Conservation (phyloP, 2,113 vertebrate genomes). For the Otolemur garnettii region DNA sequence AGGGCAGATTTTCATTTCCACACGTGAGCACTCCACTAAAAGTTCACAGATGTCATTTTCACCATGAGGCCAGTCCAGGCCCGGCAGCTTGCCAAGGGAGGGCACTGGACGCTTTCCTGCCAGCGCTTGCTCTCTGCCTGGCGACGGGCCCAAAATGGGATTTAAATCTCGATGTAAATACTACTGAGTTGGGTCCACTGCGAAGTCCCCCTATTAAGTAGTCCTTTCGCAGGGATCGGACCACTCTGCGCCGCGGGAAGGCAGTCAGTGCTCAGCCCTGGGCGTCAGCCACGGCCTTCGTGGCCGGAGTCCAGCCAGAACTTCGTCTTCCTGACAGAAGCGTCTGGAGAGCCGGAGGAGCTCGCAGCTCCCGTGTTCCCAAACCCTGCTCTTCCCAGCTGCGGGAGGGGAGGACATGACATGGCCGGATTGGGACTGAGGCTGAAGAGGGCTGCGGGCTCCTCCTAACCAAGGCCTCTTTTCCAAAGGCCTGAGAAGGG, state of each 20-base stretch:
- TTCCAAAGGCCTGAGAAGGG: background rate
- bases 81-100: background rate
- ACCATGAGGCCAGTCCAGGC: background rate
- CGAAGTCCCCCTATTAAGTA: background rate
- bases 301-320: background rate
- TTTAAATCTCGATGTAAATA: background rate
- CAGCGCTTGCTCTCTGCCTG: background rate
- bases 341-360: background rate
- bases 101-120: constrained; percentile 11
- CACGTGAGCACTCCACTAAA: constrained; percentile 51
- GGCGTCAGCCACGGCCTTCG: background rate
- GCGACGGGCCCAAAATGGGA: background rate
- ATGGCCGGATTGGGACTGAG: background rate
- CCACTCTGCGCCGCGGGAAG: background rate
- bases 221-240: background rate
- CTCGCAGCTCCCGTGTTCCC: background rate
- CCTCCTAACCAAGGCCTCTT: background rate
- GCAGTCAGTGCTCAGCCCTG: too few relatives aligned
- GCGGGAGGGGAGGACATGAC: background rate
- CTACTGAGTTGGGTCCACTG: background rate
- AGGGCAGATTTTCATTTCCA: background rate
- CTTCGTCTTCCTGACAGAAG: constrained; percentile 18
- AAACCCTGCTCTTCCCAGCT: background rate
- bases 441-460: background rate
- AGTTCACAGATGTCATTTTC: constrained; percentile 45